Evolutionary conservation across 2,113 vertebrate genomes (phyloP), one percentile per base, ranked within the genome.

Genomic region (Tyto alba): DNA sequence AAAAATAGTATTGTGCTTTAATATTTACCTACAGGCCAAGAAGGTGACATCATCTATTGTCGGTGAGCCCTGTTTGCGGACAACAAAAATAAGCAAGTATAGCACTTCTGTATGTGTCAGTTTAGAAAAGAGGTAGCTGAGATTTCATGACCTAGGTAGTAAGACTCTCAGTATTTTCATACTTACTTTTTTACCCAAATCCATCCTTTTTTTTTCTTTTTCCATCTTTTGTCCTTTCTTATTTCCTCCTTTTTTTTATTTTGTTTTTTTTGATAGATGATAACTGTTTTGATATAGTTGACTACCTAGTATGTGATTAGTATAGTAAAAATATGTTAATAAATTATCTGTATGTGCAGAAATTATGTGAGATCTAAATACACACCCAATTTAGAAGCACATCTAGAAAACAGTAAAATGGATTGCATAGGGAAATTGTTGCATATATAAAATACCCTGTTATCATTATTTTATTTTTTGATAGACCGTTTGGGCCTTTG

Each of bases 11-110:
- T 63, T 67, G 16, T 5, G 34, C 76, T 77, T 90, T 85, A 66
- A 47, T 89, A 78, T 84, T 95, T 92, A 57, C 93, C 79, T 86
- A 9, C 68, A 81, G 63, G 80, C 94, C 94, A 95, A 78, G 81
- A 77, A 4, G 4, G 64, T 95, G 91, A 96, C 76, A 69, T 95
- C 88, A 93, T 89, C 93, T 87, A 90, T 97, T 95, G 95, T 97
- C 72, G 86, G 63, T 0, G 1, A 78, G 40, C 59, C 20, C n/a
- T 38, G 10, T 66, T 88, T 85, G 67, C 0, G 3, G 60, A 34
- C 60, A 67, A 59, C 22, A 55, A n/a, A 86, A 92, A 63, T 55
- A 59, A 89, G 52, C n/a, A 93, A 90, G 9, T 47, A 23, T 12
- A 38, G 15, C 20, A 30, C 34, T 92, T 92, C 29, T 59, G 4